Percentiles rank a stretch among this genome's conserved stretches.
These are phyloP conservation scores for Ovis canadensis DNA, from an alignment of 2,113 vertebrate genomes.

Conservation along the genomic window DNA sequence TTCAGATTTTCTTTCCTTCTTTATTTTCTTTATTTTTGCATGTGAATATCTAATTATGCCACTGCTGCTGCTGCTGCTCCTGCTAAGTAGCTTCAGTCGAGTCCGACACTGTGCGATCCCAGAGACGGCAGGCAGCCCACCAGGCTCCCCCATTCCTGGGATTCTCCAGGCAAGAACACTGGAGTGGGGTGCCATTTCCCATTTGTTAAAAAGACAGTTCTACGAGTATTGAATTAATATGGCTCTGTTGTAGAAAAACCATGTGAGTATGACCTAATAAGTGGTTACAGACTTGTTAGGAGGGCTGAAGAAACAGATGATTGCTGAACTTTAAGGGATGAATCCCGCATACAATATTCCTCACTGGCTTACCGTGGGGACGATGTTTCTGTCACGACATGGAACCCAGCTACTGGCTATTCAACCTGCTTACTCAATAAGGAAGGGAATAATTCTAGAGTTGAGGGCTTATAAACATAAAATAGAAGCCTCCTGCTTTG, in stretches of 20 bases:
- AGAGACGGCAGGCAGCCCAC: too few relatives aligned
- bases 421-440: background rate
- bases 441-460: background rate
- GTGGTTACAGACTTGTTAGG: background rate
- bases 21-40: background rate
- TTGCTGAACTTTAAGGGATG: background rate
- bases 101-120: accelerated
- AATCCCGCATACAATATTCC: background rate
- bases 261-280: background rate
- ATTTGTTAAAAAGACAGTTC: background rate
- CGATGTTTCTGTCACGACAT: background rate
- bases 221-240: background rate
- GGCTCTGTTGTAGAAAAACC: background rate
- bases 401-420: background rate
- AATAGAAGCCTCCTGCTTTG: background rate
- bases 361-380: background rate
- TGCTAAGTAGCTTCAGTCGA: too few relatives aligned
- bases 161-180: too few relatives aligned
- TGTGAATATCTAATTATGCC: background rate
- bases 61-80: background rate
- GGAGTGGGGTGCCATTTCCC: too few relatives aligned
- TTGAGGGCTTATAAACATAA: background rate
- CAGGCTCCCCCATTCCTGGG: too few relatives aligned
- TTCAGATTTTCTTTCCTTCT: background rate
- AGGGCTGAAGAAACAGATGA: background rate